Conservation (phyloP, 35 echinoderm and acorn worm species). For the Patiria miniata region DNA sequence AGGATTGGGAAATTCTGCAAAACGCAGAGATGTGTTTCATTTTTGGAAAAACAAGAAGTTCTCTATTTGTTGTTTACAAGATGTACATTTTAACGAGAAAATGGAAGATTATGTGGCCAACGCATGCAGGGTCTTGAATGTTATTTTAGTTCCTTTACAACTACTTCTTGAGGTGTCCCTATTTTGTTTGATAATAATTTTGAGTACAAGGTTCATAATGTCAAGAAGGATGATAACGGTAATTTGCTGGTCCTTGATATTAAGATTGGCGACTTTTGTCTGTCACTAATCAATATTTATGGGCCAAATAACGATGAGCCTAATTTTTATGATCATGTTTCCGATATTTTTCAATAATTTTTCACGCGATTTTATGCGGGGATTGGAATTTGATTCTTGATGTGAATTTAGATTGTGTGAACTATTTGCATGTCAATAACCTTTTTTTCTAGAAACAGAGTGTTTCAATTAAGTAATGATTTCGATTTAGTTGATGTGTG, state of each 20-base stretch:
- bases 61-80: conserved; percentile 51
- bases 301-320: conserved; percentile 1
- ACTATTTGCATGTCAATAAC: not conserved
- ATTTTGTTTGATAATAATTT: conserved; percentile 28
- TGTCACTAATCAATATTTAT: not conserved
- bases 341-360: conserved; percentile 22
- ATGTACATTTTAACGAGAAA: conserved; percentile 21
- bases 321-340: conserved; percentile 16
- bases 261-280: not conserved
- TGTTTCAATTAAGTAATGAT: not conserved
- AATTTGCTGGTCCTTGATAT: not conserved
- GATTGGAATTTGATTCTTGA: conserved; percentile 18
- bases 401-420: not conserved
- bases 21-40: conserved; percentile 49
- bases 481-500: conserved; percentile 27
- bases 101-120: not conserved
- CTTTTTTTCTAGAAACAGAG: not conserved
- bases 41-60: conserved; percentile 36
- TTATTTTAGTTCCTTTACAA: not conserved
- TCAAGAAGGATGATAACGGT: conserved; percentile 16
- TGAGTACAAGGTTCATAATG: conserved; percentile 18
- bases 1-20: conserved; percentile 35
- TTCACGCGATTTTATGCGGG: not conserved
- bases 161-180: not conserved
- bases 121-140: not conserved